phyloP scores from a whole-genome alignment of 2,888 invertebrate species.

The Caenorhabditis imperialis region DNA sequence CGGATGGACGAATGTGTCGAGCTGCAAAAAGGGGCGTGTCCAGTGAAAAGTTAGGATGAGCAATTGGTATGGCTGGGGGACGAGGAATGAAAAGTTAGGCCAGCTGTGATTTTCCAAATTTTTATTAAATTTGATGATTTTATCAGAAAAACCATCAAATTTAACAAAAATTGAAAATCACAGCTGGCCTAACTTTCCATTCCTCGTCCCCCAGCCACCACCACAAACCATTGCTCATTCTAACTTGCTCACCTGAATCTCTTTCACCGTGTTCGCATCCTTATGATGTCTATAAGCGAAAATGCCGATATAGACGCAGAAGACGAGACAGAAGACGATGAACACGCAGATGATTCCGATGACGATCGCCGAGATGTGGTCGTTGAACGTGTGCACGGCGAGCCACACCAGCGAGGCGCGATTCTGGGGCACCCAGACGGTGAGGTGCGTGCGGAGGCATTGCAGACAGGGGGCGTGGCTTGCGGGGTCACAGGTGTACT shows the following conservation, averaged over 20 bases:
- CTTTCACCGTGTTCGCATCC: neutral
- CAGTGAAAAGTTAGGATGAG: no score
- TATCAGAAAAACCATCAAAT: no score
- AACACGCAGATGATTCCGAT: neutral
- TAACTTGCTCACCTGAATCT: constrained; percentile 9
- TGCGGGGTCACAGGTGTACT: constrained; percentile 54
- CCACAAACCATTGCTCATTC: no score
- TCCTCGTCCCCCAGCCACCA: no score
- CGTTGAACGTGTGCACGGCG: constrained; percentile 23
- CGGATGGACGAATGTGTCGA: constrained; percentile 8
- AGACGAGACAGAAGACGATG: no score
- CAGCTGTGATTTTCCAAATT: no score
- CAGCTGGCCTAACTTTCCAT: no score
- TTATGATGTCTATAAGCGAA: neutral
- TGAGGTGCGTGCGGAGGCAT: constrained; percentile 64
- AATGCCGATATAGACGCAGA: neutral
- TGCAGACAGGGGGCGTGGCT: constrained; percentile 22
- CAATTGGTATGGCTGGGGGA: no score
- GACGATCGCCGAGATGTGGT: constrained; percentile 1
- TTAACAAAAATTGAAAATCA: no score
- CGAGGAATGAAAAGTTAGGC: no score
- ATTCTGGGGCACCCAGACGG: constrained; percentile 62
- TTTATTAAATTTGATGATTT: no score
- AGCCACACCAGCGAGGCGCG: constrained; percentile 34
- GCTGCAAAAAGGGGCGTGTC: no score